These are phyloP conservation scores for Galaxias olidus DNA, from an alignment of 2,797 vertebrate species.

Conservation along the genomic window DNA sequence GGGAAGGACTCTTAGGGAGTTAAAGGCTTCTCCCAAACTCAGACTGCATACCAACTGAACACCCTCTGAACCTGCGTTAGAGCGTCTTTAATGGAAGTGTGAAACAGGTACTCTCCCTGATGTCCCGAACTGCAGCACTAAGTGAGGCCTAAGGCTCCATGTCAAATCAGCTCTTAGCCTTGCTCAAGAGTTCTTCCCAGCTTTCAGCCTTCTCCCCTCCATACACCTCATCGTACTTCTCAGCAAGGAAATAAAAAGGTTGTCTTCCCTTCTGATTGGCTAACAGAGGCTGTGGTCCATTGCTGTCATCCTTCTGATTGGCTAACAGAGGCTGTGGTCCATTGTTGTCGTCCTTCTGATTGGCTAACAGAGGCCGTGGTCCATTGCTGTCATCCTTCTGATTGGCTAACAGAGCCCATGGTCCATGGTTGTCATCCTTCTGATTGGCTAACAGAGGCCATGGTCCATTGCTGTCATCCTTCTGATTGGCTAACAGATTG, in stretches of 20 bases:
- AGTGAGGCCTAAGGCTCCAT: too few species aligned
- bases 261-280: conserved; percentile 59
- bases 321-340: conserved; percentile 70
- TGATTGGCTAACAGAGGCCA: conserved; percentile 37
- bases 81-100: too few species aligned
- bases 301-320: conserved; percentile 36
- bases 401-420: conserved; percentile 65
- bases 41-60: too few species aligned
- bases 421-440: conserved; percentile 51
- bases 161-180: too few species aligned
- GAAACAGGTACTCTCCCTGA: too few species aligned
- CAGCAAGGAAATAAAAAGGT: conserved; percentile 38
- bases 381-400: conserved; percentile 58
- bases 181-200: too few species aligned
- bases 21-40: too few species aligned
- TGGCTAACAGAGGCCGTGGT: conserved; percentile 68
- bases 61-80: too few species aligned
- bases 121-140: too few species aligned
- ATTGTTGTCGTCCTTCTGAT: conserved; percentile 57
- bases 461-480: conserved; percentile 54
- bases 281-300: conserved; percentile 70
- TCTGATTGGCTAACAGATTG: conserved; percentile 49
- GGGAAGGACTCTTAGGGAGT: not conserved
- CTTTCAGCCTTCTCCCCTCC: not conserved
- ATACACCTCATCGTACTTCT: conserved; percentile 15